Evolutionary conservation across 2,888 invertebrate genomes (phyloP).

Genomic region (Spilosoma lubricipeda): DNA sequence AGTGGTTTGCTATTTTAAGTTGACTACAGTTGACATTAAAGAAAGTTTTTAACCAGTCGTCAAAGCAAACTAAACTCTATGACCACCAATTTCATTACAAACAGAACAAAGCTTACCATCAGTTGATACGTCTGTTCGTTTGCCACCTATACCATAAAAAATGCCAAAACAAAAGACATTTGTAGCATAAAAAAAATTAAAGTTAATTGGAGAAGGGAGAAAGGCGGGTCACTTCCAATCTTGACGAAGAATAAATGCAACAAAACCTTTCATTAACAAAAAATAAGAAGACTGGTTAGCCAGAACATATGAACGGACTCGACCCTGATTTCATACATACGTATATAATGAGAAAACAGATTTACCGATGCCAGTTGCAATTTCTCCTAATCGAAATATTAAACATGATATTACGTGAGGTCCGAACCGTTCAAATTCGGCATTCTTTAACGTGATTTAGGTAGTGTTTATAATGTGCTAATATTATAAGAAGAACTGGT

Average conservation of each 20-base stretch:
- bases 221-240: neutral
- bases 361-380: neutral
- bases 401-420: too few relatives aligned
- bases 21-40: neutral
- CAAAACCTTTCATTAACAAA: neutral
- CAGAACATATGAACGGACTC: neutral
- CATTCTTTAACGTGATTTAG: neutral
- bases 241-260: neutral
- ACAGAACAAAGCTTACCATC: too few relatives aligned
- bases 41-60: too few relatives aligned
- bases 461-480: neutral
- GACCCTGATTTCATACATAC: neutral
- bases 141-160: too few relatives aligned
- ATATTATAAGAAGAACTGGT: neutral
- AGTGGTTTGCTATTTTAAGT: neutral
- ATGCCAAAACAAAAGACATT: too few relatives aligned
- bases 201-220: neutral
- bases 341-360: neutral
- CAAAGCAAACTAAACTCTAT: too few relatives aligned
- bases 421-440: too few relatives aligned
- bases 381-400: neutral
- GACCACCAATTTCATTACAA: too few relatives aligned
- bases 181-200: neutral
- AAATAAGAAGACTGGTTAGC: neutral
- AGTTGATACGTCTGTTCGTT: too few relatives aligned